Percentiles rank a stretch among this genome's conserved stretches.
Evolutionary conservation across 2,113 vertebrate species (phyloP).

Genomic region (Dicerorhinus sumatrensis): DNA sequence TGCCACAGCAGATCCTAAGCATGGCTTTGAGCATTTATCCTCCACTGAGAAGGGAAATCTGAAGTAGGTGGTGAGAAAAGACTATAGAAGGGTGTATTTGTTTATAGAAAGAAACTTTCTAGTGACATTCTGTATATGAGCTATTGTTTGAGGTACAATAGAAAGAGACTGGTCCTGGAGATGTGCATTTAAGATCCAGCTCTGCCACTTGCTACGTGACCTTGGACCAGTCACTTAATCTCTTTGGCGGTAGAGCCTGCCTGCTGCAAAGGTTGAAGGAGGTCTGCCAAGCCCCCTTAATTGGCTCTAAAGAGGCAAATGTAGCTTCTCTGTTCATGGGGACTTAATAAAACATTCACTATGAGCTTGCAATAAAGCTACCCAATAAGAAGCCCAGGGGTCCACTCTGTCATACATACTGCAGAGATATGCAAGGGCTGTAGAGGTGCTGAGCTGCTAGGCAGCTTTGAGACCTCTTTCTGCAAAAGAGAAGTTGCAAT

Average conservation of each 20-base stretch:
- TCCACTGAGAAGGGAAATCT: neutral
- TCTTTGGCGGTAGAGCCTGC: neutral
- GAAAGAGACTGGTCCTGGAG: neutral
- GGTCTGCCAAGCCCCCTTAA: neutral
- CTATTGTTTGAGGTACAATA: neutral
- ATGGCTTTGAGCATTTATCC: neutral
- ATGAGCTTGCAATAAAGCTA: constrained; percentile 46
- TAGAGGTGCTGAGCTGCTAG: neutral
- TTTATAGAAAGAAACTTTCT: neutral
- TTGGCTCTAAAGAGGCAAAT: constrained; percentile 34
- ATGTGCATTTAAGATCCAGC: neutral
- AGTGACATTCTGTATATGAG: neutral
- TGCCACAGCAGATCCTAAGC: neutral
- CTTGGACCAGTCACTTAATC: constrained; percentile 43
- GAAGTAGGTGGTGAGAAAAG: neutral
- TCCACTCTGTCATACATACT: neutral
- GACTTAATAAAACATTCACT: constrained; percentile 22
- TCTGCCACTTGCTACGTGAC: neutral
- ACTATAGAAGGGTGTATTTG: neutral
- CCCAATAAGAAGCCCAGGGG: neutral
- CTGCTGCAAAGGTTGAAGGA: neutral
- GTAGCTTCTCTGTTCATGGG: constrained; percentile 20
- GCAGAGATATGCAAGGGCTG: neutral
- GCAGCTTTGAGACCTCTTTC: neutral
- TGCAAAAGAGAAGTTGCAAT: neutral